Conservation (phyloP, 2,113 vertebrate genomes). For the Panthera tigris region DNA sequence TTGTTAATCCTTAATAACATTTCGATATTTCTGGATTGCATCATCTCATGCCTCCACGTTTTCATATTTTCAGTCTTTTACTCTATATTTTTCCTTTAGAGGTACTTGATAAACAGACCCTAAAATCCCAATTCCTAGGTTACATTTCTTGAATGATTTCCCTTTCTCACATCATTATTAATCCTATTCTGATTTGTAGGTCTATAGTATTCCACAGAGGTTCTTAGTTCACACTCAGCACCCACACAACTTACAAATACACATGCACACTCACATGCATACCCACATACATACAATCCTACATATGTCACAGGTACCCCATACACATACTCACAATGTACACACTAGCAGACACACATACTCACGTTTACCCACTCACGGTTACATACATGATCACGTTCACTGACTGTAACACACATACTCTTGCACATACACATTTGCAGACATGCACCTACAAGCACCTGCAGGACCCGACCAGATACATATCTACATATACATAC, state of each 20-base stretch:
- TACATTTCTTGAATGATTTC: not conserved
- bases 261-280: not conserved
- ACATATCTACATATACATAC: fast-evolving
- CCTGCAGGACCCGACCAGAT: not conserved
- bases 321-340: not conserved
- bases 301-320: not conserved
- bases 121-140: not conserved
- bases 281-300: not conserved
- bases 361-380: not conserved
- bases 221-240: not conserved
- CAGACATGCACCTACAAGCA: not conserved
- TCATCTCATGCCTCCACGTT: not conserved
- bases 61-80: not conserved
- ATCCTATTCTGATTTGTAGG: not conserved
- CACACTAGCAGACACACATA: not conserved
- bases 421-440: not conserved
- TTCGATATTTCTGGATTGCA: not conserved
- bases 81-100: not conserved
- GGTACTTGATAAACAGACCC: not conserved
- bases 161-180: not conserved
- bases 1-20: not conserved
- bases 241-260: not conserved
- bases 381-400: not conserved
- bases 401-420: not conserved
- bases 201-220: not conserved